Base-by-base conservation (phyloP, 2,797 vertebrate species). In the Bryconaethiops microstoma region DNA sequence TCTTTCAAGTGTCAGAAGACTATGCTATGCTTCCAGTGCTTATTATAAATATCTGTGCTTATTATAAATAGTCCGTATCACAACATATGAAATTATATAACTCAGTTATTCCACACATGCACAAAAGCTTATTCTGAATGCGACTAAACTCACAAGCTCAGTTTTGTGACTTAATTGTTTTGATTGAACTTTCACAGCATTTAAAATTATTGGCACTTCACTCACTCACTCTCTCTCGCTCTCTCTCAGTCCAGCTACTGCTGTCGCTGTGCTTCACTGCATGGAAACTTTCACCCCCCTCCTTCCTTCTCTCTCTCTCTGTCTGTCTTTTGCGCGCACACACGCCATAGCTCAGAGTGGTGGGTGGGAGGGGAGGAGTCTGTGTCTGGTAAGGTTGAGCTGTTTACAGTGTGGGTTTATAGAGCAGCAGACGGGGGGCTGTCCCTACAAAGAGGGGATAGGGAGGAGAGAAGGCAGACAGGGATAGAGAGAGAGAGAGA, bases 341-440 rank as follows among this genome's bases (percentile, higher is more conserved):
- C 68, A 42, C 73, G 39, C 57, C 57, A 64, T 64, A 77, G 79
- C 79, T 77, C 76, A 67, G 74, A 82, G 81, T 75, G n/a, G 79
- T 80, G 85, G 85, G 78, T 69, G 80, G 76, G 77, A 76, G 67
- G 81, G 87, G 86, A 84, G 88, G 88, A 84, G 87, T 74, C 84
- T 82, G 68, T 79, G 77, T 84, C 83, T 85, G 85, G 55, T 84
- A 85, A 85, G 84, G 86, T 79, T 88, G 86, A 87, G 83, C 82
- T 85, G 83, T 87, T 80, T 85, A 87, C 88, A 82, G 88, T 84
- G 79, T 84, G 78, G 84, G 85, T 86, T 88, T 88, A 84, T 81
- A 87, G 86, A 85, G 82, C 79, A 85, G 85, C 84, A 88, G 86
- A 87, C 83, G 42, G 83, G 84, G 84, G 88, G 85, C 77, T 14